Conservation (phyloP, 2,113 vertebrate species). For the Ginglymostoma cirratum region DNA sequence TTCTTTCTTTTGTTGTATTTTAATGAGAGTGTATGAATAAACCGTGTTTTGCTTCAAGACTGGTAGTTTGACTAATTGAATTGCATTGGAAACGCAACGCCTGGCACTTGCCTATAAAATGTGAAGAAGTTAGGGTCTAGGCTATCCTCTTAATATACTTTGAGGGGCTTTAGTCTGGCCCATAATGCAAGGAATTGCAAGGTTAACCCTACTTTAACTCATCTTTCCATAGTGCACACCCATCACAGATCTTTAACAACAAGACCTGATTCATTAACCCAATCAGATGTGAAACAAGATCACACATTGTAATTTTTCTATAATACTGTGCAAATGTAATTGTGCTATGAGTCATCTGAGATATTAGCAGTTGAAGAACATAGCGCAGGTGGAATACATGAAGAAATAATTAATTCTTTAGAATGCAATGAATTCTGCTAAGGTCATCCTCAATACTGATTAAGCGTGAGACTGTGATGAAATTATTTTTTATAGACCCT, state of each 20-base stretch:
- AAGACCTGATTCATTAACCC: constrained; percentile 7
- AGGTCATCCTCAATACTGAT: constrained; percentile 37
- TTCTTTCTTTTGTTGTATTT: no score
- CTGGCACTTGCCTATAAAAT: no score
- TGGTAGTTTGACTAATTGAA: no score
- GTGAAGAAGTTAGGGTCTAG: no score
- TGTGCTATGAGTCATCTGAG: constrained; percentile 15
- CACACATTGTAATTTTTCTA: constrained; percentile 11
- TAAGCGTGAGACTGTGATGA: constrained; percentile 29
- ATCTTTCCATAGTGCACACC: neutral
- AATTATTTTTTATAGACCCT: constrained; percentile 25
- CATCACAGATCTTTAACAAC: constrained; percentile 28
- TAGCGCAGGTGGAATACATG: constrained; percentile 27
- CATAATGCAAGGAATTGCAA: neutral
- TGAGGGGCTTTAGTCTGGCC: no score
- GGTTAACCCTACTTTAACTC: neutral
- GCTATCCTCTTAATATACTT: no score
- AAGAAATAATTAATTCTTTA: constrained; percentile 34
- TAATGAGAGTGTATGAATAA: no score
- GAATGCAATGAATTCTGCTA: constrained; percentile 31
- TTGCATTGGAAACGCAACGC: no score
- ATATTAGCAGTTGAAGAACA: constrained; percentile 29
- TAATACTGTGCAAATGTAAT: constrained; percentile 34
- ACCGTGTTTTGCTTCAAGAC: no score
- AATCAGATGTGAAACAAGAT: constrained; percentile 24